Evolutionary conservation across 2,797 vertebrate genomes (phyloP), one percentile per base, ranked within the genome.

Genomic region (Buphagus erythrorhynchus): DNA sequence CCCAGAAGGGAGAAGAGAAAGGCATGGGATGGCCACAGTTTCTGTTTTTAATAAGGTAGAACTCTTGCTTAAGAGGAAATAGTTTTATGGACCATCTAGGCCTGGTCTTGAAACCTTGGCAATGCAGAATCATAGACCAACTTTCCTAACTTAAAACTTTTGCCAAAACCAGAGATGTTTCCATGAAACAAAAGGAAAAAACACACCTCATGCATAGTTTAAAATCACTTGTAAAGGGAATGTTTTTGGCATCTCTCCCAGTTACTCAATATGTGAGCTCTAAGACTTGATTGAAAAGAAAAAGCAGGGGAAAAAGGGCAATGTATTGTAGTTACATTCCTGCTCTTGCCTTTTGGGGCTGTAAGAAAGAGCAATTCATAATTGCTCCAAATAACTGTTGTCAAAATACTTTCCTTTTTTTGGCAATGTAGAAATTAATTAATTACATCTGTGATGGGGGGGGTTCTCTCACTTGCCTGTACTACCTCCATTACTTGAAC

Each of bases 121-220:
- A 95, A 93, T n/a, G 2, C 51, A 91, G 77, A 61, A 3, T 58
- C 96, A 88, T 80, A 97, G 87, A 81, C 86, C 97, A 93, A 68
- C 92, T 94, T 96, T 96, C 84, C 90, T 94, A 90, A 97, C 91
- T 91, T 94, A 94, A 96, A 94, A 83, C 77, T 93, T 96, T 96
- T 89, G 95, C 83, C 73, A 85, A 91, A 73, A 92, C 85, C 87
- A 90, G 68, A 96, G 97, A 95, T 96, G 94, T 97, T 97, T 97
- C 90, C 90, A 95, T 76, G 89, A 97, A 97, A 98, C 87, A 94
- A 97, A 97, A 78, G 90, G 71, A 92, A 93, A 96, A 94, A 84
- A 89, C 79, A 92, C 82, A 94, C 77, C 71, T 90, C 88, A 24
- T 86, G 76, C 85, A 83, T 87, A 81, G 84, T 97, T 98, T 95